Evolutionary conservation across 2,113 vertebrate species (phyloP).

Genomic region (Progne subis): DNA sequence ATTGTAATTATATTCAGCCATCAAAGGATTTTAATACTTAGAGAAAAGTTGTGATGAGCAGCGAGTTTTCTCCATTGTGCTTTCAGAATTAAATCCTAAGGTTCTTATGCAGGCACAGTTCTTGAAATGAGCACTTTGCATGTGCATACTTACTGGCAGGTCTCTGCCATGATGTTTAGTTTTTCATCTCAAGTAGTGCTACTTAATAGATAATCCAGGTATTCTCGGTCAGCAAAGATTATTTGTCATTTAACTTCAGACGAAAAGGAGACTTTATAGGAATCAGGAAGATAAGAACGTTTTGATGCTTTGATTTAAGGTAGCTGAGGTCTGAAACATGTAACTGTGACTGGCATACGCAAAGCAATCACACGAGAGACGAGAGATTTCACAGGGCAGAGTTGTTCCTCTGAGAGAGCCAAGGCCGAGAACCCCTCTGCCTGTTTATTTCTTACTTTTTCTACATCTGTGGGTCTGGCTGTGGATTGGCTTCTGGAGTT

Average conservation of each 20-base stretch:
- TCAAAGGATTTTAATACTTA: neutral
- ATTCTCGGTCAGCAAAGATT: neutral
- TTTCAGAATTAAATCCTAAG: neutral
- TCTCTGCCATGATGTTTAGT: neutral
- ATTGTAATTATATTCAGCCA: neutral
- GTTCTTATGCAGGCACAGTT: neutral
- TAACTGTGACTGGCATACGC: neutral
- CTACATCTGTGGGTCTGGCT: too few species aligned
- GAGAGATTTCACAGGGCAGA: too few species aligned
- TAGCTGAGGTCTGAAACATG: neutral
- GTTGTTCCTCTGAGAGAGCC: too few species aligned
- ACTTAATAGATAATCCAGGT: neutral
- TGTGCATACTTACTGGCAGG: neutral
- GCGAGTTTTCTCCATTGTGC: neutral
- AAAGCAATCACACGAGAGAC: too few species aligned
- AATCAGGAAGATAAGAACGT: neutral
- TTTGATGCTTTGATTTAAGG: neutral
- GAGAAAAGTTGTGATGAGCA: neutral
- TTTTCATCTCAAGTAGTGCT: neutral
- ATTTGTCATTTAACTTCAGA: constrained; percentile 14
- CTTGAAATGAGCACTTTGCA: neutral
- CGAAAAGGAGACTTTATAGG: neutral
- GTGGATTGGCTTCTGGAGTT: too few species aligned
- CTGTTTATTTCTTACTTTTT: too few species aligned
- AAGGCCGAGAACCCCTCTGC: too few species aligned